Evolutionary conservation across 1,140 invertebrate genomes (phyloP).

Genomic region (Temnothorax curvispinosus): DNA sequence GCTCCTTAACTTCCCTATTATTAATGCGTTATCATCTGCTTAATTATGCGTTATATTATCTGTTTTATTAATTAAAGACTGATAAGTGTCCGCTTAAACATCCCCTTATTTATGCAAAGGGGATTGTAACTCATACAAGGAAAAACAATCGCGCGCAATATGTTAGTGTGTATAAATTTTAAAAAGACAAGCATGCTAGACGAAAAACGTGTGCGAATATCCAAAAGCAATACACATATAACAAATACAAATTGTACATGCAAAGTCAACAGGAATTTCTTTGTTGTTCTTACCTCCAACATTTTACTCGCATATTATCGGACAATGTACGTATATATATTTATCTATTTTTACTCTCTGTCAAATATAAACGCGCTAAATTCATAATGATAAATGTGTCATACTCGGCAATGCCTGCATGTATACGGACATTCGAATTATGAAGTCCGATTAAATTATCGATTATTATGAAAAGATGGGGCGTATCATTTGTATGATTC

Average conservation of each 20-base stretch:
- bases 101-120: background rate
- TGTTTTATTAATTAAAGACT: constrained; percentile 4
- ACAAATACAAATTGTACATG: constrained; percentile 43
- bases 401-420: constrained; percentile 20
- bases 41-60: constrained; percentile 23
- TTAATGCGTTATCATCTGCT: constrained; percentile 8
- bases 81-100: background rate
- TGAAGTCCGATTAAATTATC: constrained; percentile 1
- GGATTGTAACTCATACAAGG: background rate
- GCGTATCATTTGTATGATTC: background rate
- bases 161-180: constrained; percentile 29
- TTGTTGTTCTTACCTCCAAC: constrained; percentile 63
- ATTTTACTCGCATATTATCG: constrained; percentile 15
- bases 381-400: constrained; percentile 23
- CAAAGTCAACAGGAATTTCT: constrained; percentile 53
- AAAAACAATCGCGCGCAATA: constrained; percentile 9
- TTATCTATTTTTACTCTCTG: constrained; percentile 28
- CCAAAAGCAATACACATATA: constrained; percentile 55
- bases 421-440: background rate
- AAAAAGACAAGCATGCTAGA: constrained; percentile 51
- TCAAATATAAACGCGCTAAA: constrained; percentile 27
- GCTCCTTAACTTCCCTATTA: constrained; percentile 33
- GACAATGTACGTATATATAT: constrained; percentile 30
- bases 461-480: constrained; percentile 17
- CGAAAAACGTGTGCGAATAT: constrained; percentile 27